phyloP scores from a whole-genome alignment of 2,113 vertebrate species.

The Hemichromis elongatus region DNA sequence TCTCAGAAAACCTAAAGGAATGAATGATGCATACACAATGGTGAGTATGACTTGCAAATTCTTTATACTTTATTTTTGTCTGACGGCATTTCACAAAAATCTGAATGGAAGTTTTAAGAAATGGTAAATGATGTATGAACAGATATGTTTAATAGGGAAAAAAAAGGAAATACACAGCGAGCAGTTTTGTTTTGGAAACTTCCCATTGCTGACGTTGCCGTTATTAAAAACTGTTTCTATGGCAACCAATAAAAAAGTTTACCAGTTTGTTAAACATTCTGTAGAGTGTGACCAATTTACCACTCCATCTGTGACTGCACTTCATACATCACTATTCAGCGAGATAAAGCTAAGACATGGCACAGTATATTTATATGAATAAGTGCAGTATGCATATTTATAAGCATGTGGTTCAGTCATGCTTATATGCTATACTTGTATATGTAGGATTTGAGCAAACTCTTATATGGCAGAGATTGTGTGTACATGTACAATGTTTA shows the following conservation, averaged over 20 bases:
- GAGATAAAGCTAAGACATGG: neutral
- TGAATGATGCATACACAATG: neutral
- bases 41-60: neutral
- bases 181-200: neutral
- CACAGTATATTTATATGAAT: neutral
- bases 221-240: conserved; percentile 3
- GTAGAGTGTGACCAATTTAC: conserved; percentile 22
- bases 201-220: neutral
- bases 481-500: neutral
- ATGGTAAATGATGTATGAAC: neutral
- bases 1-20: neutral
- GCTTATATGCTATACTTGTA: neutral
- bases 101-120: neutral
- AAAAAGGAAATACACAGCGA: neutral
- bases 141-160: neutral
- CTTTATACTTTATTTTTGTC: neutral
- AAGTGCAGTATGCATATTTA: neutral
- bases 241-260: neutral
- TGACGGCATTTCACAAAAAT: neutral
- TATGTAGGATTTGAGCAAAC: neutral
- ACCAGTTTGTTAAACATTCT: conserved; percentile 19
- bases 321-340: neutral
- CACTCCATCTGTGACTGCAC: conserved; percentile 15
- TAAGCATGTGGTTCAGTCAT: neutral
- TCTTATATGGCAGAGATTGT: neutral